Evolutionary conservation across 2,888 invertebrate species (phyloP), one percentile per base, ranked within the genome.

Genomic region (Heliconius sara): DNA sequence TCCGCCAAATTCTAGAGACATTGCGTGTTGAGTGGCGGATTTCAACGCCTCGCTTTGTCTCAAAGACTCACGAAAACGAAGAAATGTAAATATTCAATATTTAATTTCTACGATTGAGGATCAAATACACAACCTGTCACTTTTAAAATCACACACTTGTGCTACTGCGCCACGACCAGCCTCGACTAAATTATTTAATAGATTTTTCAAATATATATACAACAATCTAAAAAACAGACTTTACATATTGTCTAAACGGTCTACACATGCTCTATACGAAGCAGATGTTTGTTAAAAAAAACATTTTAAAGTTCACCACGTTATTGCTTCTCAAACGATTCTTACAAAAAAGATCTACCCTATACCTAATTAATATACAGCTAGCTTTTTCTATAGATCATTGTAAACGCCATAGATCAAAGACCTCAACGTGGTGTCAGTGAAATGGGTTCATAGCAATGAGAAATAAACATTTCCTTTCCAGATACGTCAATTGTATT

Each of bases 381-480:
- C 30, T 6, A 39, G 10, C 27, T 57, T 25, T 68, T 74, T 79
- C 60, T 57, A 60, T 60, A n/a, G 57, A 13, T 52, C 30, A 78
- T 60, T 25, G 60, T 63, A 70, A 57, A 71, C 39, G 67, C 30
- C 74, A 67, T 79, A 75, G 67, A 67, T 74, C 78, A 79, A 79
- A 79, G 78, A 79, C 78, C 78, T 68, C 60, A 27, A 25, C 19
- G 6, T 47, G 27, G 47, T 76, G 67, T 73, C 68, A 78, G 79
- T 60, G 76, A 73, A 77, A 79, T 70, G 60, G 63, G 25, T 80
- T 76, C 80, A 73, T 73, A 76, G 30, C 79, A 65, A 79, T 81
- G 79, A 67, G 77, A 75, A 79, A 77, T 79, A 77, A 74, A 60
- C 77, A 74, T 71, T 81, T 81, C 77, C 77, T 81, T 70, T 13